Evolutionary conservation across 2,888 invertebrate species (phyloP), one percentile per base, ranked within the genome.

Genomic region (Aphidius colemani): DNA sequence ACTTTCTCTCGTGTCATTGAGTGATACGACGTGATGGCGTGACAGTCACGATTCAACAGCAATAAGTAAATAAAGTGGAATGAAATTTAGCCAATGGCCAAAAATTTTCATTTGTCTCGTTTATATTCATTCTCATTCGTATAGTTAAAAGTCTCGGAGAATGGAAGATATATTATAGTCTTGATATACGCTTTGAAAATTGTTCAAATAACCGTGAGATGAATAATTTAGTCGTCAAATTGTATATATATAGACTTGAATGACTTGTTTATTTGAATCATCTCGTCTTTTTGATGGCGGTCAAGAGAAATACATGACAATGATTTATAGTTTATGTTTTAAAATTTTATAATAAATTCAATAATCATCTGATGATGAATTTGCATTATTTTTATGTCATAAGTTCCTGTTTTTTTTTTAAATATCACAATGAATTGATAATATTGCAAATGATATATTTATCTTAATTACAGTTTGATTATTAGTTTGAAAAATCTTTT

Each of bases 171-270:
- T 73, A 76, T 78, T 75, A 74, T 70, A 71, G 74, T 71, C 76
- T 30, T 30, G 30, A 30, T 73, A 78, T 79, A 75, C 75, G 75
- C 68, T 74, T 70, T 78, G 78, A 78, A 79, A 79, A 79, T 79
- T 78, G 76, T 77, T 74, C 75, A 78, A 77, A 78, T 75, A 73
- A 65, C 72, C 73, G 69, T 71, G 73, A 43, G 41, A 60, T 60
- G 60, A 53, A 60, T 60, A 60, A 60, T 60, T 60, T 60, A 50
- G 13, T 18, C 13, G 44, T 60, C 51, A 39, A 51, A 30, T 13
- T 60, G 51, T 44, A 39, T 44, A 44, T 60, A 45, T 51, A 51
- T 60, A 51, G 51, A 60, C 51, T 51, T 60, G 40, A 7, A 41
- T 45, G 44, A 48, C 30, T 30, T 41, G 45, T 48, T 51, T 41